Evolutionary conservation across 2,797 vertebrate species (phyloP), one percentile per base, ranked within the genome.

Genomic region (Sebastes oblongus): DNA sequence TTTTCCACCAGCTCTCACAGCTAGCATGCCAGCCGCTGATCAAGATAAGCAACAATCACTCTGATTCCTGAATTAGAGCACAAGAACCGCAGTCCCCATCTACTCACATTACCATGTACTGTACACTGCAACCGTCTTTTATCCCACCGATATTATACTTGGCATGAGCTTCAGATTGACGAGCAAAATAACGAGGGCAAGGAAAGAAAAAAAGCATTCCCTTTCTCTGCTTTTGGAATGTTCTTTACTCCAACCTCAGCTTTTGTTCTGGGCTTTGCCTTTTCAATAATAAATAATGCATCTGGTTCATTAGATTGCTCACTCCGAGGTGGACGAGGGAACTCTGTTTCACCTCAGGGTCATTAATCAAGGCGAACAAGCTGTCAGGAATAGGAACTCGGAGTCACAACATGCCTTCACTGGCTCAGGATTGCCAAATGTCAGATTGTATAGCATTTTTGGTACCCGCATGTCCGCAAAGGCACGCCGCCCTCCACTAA

Each of bases 271-370:
- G 67, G 72, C 81, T 82, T 88, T 74, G 72, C 73, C 77, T 86
- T 90, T 89, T 82, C 86, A 88, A 78, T 88, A 92, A 93, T 93
- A 93, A 93, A 94, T 94, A 93, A 94, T 94, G 91, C 91, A 93
- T 91, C 84, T 91, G 85, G 83, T 91, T 93, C 93, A 93, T 92
- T 90, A 92, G 91, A 84, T 89, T 87, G 89, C 83, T 89, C 89
- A 82, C 76, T 84, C 61, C 2, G 34, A 88, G 88, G 81, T 91
- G 87, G 87, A 93, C 88, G 5, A 77, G 80, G 75, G 83, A 91
- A 89, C 91, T 92, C 84, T 82, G 72, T 78, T 89, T 91, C 90
- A 89, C 91, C 90, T 90, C 83, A 66, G 55, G 86, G 83, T 91
- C 88, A 85, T 92, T 88, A 94, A 94, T 95, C 93, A 94, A 78